Conservation (phyloP, 2,888 invertebrate genomes). For the Rhyacophila evoluta region DNA sequence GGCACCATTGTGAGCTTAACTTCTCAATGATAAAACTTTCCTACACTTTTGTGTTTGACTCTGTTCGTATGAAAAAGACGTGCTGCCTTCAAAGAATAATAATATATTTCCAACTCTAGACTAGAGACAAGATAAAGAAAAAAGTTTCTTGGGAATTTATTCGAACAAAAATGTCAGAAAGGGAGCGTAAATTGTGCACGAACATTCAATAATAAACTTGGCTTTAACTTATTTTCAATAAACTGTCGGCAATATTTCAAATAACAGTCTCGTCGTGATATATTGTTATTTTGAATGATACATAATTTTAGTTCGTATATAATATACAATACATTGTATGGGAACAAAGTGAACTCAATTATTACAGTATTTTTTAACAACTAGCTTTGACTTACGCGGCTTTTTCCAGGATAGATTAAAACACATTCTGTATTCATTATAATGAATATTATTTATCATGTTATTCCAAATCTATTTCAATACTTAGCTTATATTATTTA, state of each 20-base stretch:
- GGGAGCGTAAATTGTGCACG: not conserved
- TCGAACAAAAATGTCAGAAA: not conserved
- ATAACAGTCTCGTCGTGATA: not conserved
- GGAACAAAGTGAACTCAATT: no score
- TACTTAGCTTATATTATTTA: no score
- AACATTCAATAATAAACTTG: not conserved
- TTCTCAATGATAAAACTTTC: slow-evolving; percentile 19
- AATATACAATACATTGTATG: no score
- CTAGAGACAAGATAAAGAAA: not conserved
- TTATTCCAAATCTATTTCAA: no score
- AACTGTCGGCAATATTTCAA: not conserved
- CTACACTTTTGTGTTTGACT: slow-evolving; percentile 7
- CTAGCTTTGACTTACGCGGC: no score
- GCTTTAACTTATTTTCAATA: not conserved
- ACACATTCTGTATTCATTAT: no score
- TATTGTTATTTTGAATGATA: not conserved
- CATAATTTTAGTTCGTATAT: no score
- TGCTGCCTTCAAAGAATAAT: not conserved
- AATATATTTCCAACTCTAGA: slow-evolving; percentile 19
- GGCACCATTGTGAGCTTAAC: not conserved
- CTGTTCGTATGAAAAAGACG: slow-evolving; percentile 15
- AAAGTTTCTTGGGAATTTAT: not conserved
- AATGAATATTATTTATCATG: no score
- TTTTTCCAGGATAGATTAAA: no score
- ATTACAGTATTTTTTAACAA: no score